A percentile compares a stretch with the other conserved stretches of the same genome.
Conservation (phyloP, 2,113 vertebrate species). For the Heteronetta atricapilla region DNA sequence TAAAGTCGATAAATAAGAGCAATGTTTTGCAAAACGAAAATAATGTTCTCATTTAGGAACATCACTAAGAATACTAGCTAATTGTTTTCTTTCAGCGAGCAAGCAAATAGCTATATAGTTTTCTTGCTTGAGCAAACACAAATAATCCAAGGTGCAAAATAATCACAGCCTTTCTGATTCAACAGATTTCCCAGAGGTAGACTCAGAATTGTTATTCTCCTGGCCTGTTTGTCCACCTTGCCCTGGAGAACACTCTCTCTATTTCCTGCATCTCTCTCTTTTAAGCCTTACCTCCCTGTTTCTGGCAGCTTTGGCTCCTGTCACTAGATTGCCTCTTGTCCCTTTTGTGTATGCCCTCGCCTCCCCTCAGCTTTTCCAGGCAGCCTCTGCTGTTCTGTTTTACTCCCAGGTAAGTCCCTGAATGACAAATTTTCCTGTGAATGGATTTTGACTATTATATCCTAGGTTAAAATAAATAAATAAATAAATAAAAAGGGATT, state of each 20-base stretch:
- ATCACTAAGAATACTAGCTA: neutral
- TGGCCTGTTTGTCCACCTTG: neutral
- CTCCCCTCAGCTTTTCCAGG: neutral
- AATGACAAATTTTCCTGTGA: neutral
- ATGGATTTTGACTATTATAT: neutral
- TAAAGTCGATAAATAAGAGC: slow-evolving; percentile 7
- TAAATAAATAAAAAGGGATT: too few species aligned
- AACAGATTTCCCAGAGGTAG: slow-evolving; percentile 24
- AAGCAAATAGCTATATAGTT: neutral
- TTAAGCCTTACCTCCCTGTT: neutral
- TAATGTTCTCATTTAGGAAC: neutral
- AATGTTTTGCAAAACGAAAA: neutral
- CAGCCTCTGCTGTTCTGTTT: neutral
- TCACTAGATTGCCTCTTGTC: neutral
- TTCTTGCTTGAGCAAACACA: slow-evolving; percentile 47
- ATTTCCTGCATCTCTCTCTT: neutral
- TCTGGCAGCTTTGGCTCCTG: neutral
- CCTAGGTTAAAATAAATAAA: neutral
- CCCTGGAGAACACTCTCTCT: neutral
- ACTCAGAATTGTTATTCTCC: neutral
- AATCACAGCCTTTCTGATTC: neutral
- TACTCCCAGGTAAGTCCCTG: neutral
- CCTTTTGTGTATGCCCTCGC: neutral
- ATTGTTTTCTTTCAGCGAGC: neutral
- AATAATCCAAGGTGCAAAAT: slow-evolving; percentile 26